These are phyloP conservation scores for Drosophila borborema DNA, from an alignment of 2,888 invertebrate genomes.

Conservation along the genomic window DNA sequence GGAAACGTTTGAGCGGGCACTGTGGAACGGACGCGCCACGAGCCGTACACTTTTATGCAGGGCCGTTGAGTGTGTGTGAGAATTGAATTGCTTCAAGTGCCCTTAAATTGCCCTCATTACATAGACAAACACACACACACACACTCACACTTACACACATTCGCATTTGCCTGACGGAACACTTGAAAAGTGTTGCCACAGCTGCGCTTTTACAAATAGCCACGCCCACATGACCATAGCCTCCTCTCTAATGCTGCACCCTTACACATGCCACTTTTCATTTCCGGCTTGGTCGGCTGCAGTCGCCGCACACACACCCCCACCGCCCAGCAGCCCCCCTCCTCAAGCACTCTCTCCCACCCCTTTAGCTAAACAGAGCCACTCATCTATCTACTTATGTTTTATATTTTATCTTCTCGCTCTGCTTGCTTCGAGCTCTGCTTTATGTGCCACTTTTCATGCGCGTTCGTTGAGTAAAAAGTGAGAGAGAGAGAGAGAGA, in stretches of 20 bases:
- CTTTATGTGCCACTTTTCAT: conserved; percentile 19
- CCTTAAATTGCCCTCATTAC: conserved; percentile 80
- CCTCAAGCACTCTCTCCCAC: not conserved
- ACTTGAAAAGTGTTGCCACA: conserved; percentile 73
- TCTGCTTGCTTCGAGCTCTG: conserved; percentile 26
- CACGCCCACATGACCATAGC: conserved; percentile 52
- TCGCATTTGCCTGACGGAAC: conserved; percentile 31
- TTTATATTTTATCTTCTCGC: conserved; percentile 63
- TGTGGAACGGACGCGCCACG: conserved; percentile 24
- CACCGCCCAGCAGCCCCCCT: conserved; percentile 7
- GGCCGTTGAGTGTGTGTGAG: conserved; percentile 59
- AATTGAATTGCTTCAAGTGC: conserved; percentile 75
- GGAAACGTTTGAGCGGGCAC: conserved; percentile 1
- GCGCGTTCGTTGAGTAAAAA: not conserved
- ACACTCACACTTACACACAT: conserved; percentile 16
- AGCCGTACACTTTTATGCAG: conserved; percentile 46
- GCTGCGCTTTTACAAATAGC: conserved; percentile 72
- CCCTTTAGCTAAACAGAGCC: conserved; percentile 36
- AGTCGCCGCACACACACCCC: not conserved
- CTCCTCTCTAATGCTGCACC: conserved; percentile 29
- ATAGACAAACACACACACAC: conserved; percentile 66
- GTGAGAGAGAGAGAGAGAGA: not conserved
- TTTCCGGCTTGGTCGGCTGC: conserved; percentile 62
- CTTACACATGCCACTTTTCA: conserved; percentile 68
- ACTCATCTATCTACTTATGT: conserved; percentile 72